Evolutionary conservation across 2,888 invertebrate genomes (phyloP).

Genomic region (Toxonevra muliebris): DNA sequence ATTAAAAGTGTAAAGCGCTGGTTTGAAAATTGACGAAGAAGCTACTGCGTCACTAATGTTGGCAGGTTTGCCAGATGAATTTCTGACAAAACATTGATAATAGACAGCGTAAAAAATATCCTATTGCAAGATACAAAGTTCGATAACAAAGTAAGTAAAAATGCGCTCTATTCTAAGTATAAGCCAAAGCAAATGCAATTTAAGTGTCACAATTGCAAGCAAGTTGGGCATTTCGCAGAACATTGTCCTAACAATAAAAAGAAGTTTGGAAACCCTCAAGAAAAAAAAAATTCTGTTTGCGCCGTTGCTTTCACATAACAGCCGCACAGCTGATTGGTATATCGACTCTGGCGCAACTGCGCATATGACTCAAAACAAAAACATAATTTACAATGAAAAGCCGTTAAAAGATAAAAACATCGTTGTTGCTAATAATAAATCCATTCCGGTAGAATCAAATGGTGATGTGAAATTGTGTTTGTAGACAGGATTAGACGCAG

Average conservation of each 20-base stretch:
- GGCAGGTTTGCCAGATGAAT: conserved; percentile 35
- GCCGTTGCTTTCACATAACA: conserved; percentile 28
- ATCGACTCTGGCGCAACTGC: conserved; percentile 27
- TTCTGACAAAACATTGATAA: conserved; percentile 29
- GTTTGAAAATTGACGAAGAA: conserved; percentile 32
- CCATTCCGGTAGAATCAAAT: conserved; percentile 11
- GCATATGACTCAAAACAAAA: conserved; percentile 30
- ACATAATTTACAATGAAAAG: conserved; percentile 12
- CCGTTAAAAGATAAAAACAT: conserved; percentile 14
- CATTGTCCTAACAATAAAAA: conserved; percentile 20
- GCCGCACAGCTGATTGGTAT: conserved; percentile 25
- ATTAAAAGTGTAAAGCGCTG: conserved; percentile 23
- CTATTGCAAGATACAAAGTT: conserved; percentile 36
- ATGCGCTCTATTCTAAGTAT: conserved; percentile 24
- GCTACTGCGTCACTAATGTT: conserved; percentile 34
- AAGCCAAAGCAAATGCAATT: conserved; percentile 8
- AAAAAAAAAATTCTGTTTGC: conserved; percentile 27
- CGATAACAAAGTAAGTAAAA: conserved; percentile 13
- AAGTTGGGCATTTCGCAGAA: conserved; percentile 22
- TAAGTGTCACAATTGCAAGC: conserved; percentile 19
- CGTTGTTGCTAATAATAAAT: conserved; percentile 13
- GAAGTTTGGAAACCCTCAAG: conserved; percentile 8
- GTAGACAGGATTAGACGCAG: conserved; percentile 9
- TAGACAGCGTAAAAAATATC: conserved; percentile 32
- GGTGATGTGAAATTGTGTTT: conserved; percentile 3